A percentile compares a stretch with the other conserved stretches of the same genome.
phyloP scores from a whole-genome alignment of 1,140 invertebrate genomes.

The Brachionus koreanus region DNA sequence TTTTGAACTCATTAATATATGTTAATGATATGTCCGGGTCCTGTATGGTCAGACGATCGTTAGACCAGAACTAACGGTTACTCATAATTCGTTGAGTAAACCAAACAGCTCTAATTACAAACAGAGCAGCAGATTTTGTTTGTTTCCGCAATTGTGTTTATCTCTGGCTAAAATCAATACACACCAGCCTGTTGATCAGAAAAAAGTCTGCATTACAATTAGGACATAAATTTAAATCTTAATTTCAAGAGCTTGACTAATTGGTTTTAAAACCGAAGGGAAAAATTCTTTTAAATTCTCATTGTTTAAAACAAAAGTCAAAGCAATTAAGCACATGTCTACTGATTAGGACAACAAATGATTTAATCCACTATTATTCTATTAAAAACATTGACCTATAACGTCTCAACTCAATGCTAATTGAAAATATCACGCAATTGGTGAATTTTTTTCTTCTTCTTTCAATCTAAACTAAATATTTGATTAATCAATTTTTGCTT shows the following conservation, averaged over 20 bases:
- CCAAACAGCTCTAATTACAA: slow-evolving; percentile 1
- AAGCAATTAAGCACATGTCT: neutral
- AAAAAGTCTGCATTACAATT: neutral
- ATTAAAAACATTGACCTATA: neutral
- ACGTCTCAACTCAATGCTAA: neutral
- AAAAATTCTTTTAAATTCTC: neutral
- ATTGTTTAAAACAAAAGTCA: neutral
- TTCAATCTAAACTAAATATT: neutral
- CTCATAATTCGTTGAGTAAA: neutral
- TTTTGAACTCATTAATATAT: slow-evolving; percentile 2
- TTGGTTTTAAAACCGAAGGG: neutral
- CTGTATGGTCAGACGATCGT: neutral
- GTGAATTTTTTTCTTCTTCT: neutral
- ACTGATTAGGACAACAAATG: neutral
- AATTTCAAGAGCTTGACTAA: neutral
- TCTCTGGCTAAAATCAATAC: neutral
- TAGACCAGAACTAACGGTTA: neutral
- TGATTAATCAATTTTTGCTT: neutral
- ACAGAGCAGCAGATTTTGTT: neutral
- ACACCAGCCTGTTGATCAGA: neutral
- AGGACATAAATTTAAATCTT: neutral
- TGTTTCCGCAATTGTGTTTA: neutral
- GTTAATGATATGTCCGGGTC: neutral
- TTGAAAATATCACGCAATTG: neutral
- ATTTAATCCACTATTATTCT: neutral